phyloP scores from a whole-genome alignment of 2,888 invertebrate species.

The Norana najaformis region DNA sequence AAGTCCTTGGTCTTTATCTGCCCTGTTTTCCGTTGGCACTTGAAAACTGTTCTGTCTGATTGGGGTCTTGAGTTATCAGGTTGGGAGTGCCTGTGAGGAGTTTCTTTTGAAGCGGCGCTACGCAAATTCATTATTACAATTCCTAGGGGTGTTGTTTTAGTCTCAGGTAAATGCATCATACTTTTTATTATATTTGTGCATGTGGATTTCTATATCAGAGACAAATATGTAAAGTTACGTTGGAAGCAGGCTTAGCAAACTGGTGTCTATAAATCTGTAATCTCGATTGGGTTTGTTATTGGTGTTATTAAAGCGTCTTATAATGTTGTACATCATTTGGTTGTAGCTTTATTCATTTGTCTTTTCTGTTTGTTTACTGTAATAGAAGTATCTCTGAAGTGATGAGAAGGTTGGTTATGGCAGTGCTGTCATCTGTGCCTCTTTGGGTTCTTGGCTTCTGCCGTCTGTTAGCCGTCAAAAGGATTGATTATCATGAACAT shows the following conservation, averaged over 20 bases:
- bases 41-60: too few relatives aligned
- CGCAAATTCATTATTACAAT: too few relatives aligned
- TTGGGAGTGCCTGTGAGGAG: too few relatives aligned
- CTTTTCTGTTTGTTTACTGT: background rate
- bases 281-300: background rate
- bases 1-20: too few relatives aligned
- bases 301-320: background rate
- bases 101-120: too few relatives aligned
- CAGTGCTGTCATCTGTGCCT: slow-evolving; percentile 49
- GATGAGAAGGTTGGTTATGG: background rate
- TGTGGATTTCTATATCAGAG: background rate
- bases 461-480: slow-evolving; percentile 62
- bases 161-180: background rate
- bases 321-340: background rate
- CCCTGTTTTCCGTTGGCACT: too few relatives aligned
- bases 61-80: too few relatives aligned
- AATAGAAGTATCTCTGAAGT: background rate
- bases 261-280: background rate
- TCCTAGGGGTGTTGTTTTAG: too few relatives aligned
- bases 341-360: background rate
- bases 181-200: background rate
- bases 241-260: background rate
- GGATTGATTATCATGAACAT: slow-evolving; percentile 82
- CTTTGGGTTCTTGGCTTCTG: slow-evolving; percentile 63
- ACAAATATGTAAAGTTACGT: background rate